These are phyloP conservation scores for Rhamphomyia laevipes DNA, from an alignment of 2,888 invertebrate genomes.

Conservation along the genomic window DNA sequence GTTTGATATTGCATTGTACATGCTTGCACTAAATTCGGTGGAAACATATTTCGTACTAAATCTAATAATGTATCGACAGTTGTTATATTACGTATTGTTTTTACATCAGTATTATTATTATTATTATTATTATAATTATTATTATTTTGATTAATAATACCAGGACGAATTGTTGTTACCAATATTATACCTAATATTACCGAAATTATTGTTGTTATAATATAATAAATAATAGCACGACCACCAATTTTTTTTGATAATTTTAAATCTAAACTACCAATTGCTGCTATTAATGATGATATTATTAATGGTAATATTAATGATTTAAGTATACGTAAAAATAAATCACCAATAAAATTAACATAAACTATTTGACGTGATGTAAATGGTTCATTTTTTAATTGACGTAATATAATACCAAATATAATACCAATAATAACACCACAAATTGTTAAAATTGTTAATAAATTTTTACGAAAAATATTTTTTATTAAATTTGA, in stretches of 20 bases:
- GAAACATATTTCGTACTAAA: slow-evolving; percentile 68
- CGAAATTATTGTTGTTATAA: slow-evolving; percentile 54
- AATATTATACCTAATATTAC: slow-evolving; percentile 60
- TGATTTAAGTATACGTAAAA: slow-evolving; percentile 60
- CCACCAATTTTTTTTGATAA: slow-evolving; percentile 55
- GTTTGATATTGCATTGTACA: slow-evolving; percentile 48
- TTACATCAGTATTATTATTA: not conserved
- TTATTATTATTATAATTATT: slow-evolving; percentile 6
- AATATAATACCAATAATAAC: slow-evolving; percentile 44
- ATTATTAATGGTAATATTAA: slow-evolving; percentile 61
- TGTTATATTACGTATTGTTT: slow-evolving; percentile 38
- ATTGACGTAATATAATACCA: slow-evolving; percentile 37
- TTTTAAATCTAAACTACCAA: slow-evolving; percentile 54
- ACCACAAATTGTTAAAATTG: slow-evolving; percentile 45
- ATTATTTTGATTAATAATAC: slow-evolving; percentile 20
- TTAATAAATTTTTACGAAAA: slow-evolving; percentile 40
- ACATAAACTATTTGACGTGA: slow-evolving; percentile 55
- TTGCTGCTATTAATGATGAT: slow-evolving; percentile 54
- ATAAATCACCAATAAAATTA: slow-evolving; percentile 56
- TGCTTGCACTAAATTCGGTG: slow-evolving; percentile 75
- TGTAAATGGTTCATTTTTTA: slow-evolving; percentile 34
- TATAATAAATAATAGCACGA: slow-evolving; percentile 54
- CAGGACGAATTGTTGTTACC: slow-evolving; percentile 54
- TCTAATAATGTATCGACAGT: slow-evolving; percentile 60
- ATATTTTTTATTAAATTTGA: slow-evolving; percentile 11